A percentile compares a stretch with the other conserved stretches of the same genome.
phyloP scores from a whole-genome alignment of 1,140 invertebrate genomes.

The Homarus americanus region DNA sequence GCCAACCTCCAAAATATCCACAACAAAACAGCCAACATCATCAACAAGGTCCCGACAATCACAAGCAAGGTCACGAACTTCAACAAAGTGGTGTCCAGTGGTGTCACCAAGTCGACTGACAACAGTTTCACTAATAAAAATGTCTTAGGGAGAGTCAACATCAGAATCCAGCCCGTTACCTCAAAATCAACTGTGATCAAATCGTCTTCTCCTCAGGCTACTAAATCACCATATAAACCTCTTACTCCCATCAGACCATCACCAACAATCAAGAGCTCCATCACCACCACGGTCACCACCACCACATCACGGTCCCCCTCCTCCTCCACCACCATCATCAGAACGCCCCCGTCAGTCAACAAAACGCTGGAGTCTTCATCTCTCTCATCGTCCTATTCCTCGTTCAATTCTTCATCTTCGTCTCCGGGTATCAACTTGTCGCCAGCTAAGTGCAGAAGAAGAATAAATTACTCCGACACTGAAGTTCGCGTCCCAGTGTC shows the following conservation, averaged over 20 bases:
- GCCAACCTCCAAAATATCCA: conserved; percentile 45
- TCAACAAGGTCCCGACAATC: background rate
- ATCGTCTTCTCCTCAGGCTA: background rate
- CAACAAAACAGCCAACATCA: background rate
- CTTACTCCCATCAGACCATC: conserved; percentile 63
- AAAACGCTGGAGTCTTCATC: conserved; percentile 4
- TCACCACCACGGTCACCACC: background rate
- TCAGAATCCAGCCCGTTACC: background rate
- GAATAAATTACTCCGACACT: conserved; percentile 46
- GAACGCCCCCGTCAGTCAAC: conserved; percentile 36
- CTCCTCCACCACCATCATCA: conserved; percentile 31
- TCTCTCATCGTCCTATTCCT: background rate
- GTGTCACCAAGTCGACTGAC: background rate
- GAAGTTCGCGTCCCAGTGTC: conserved; percentile 77
- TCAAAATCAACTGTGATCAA: background rate
- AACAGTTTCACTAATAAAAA: conserved; percentile 8
- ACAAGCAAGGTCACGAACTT: conserved; percentile 13
- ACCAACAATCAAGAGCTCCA: conserved; percentile 19
- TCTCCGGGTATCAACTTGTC: conserved; percentile 18
- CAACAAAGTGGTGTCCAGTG: conserved; percentile 2
- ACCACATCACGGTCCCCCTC: background rate
- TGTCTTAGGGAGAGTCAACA: background rate
- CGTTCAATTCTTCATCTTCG: conserved; percentile 14
- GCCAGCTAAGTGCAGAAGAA: conserved; percentile 58
- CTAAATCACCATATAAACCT: conserved; percentile 47